Evolutionary conservation across 1,140 invertebrate genomes (phyloP), one percentile per base, ranked within the genome.

Genomic region (Drosophila sulfurigaster): DNA sequence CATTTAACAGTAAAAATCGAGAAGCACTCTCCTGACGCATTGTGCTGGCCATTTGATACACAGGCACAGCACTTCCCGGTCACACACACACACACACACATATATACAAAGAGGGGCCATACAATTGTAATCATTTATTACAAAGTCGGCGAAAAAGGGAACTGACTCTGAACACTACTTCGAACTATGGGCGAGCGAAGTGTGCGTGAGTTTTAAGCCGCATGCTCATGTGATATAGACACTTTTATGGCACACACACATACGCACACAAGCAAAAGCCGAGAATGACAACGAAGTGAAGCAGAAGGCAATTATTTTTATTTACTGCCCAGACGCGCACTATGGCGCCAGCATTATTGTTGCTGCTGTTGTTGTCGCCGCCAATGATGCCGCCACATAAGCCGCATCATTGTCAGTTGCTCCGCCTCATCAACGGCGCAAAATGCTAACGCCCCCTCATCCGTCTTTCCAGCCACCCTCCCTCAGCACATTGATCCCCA

Each of bases 281-380:
- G 43, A 87, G 73, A 88, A 78, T 71, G 83, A 87, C 80, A 70
- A 78, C 83, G 83, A 87, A 87, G 77, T 89, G 85, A 88, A 87
- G 85, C 85, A 88, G 85, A 89, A 90, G 85, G 85, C 85, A 89
- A 89, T 89, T 89, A 89, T 89, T 89, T 89, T 89, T 89, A 89
- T 89, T 89, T 89, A 89, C 85, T 89, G 86, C 85, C 75, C 78
- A 89, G 85, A 85, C 85, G 85, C 86, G 81, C 81, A 89, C 81
- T 85, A 89, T 89, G 85, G 85, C 85, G 85, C 85, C 85, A 89
- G 57, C 64, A 66, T 59, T 82, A 82, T 82, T 87, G 73, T 76
- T 77, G 76, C 80, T 83, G 71, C 67, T 72, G 76, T 83, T 77
- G 66, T 79, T 76, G 68, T 76, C 67, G 79, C 54, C 64, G 57